Evolutionary conservation across 1,140 invertebrate genomes (phyloP).

Genomic region (Drosophila lowei): DNA sequence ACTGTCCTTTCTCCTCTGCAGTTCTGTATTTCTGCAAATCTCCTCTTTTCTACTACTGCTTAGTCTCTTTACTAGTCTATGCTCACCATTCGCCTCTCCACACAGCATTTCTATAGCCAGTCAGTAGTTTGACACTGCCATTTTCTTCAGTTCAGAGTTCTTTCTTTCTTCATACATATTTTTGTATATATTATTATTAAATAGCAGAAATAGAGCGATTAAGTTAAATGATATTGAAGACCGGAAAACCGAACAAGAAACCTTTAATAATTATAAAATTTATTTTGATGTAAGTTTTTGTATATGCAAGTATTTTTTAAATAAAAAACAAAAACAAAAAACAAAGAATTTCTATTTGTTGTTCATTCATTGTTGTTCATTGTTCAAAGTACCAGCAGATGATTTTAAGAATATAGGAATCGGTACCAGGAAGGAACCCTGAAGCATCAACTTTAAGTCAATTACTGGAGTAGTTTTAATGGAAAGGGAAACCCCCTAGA

Average conservation of each 20-base stretch:
- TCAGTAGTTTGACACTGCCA: constrained; percentile 68
- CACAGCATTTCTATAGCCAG: constrained; percentile 43
- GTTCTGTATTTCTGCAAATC: constrained; percentile 4
- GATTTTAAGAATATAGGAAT: too few species aligned
- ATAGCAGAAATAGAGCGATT: constrained; percentile 71
- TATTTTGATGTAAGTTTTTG: constrained; percentile 65
- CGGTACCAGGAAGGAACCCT: too few species aligned
- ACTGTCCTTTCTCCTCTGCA: constrained; percentile 22
- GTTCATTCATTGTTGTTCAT: too few species aligned
- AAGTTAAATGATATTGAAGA: constrained; percentile 61
- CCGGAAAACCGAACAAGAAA: constrained; percentile 28
- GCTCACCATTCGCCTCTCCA: constrained; percentile 33
- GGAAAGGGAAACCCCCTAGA: too few species aligned
- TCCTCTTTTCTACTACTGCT: constrained; percentile 15
- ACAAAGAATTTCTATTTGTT: constrained; percentile 8
- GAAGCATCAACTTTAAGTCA: too few species aligned
- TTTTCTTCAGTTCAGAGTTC: constrained; percentile 45
- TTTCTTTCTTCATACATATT: constrained; percentile 59
- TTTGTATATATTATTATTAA: constrained; percentile 82
- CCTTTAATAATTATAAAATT: constrained; percentile 37
- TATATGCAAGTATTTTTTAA: constrained; percentile 69
- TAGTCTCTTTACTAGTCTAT: constrained; percentile 68
- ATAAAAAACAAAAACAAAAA: constrained; percentile 55
- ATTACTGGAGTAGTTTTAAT: too few species aligned
- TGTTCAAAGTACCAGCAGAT: too few species aligned